Conservation (phyloP, 1,140 invertebrate species). For the Sminthurides bifidus region DNA sequence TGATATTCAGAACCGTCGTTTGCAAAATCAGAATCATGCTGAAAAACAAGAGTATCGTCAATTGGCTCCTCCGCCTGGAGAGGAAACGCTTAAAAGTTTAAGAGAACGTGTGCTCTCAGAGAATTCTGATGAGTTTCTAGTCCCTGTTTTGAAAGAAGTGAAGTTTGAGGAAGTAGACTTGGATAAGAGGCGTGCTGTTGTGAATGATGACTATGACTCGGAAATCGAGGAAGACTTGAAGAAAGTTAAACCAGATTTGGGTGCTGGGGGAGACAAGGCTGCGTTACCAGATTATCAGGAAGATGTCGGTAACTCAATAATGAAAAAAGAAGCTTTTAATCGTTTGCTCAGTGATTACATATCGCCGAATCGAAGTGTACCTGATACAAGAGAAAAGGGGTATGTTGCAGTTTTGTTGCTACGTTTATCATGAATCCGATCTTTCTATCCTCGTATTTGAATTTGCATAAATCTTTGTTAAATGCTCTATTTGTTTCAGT, state of each 20-base stretch:
- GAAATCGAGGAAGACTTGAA: constrained; percentile 39
- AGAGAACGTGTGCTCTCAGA: constrained; percentile 11
- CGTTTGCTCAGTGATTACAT: constrained; percentile 79
- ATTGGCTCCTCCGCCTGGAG: neutral
- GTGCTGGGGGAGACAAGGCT: constrained; percentile 51
- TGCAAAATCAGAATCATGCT: neutral
- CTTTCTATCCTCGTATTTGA: no score
- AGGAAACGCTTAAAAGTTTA: neutral
- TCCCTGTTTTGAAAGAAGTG: constrained; percentile 21
- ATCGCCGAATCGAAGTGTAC: constrained; percentile 63
- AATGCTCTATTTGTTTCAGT: constrained; percentile 34
- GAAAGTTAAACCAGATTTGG: constrained; percentile 46
- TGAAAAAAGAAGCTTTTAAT: constrained; percentile 79
- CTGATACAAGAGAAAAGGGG: constrained; percentile 64
- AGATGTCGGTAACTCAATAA: constrained; percentile 55
- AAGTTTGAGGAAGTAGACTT: constrained; percentile 26
- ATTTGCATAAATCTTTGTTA: neutral
- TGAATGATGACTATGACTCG: constrained; percentile 25
- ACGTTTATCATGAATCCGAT: neutral
- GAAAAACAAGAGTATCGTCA: neutral
- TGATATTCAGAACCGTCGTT: constrained; percentile 2
- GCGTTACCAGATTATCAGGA: constrained; percentile 26
- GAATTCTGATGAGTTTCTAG: constrained; percentile 28
- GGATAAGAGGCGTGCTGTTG: neutral
- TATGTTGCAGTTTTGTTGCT: constrained; percentile 39